Conservation (phyloP, 2,113 vertebrate genomes). For the Cyanoramphus novaezelandiae region DNA sequence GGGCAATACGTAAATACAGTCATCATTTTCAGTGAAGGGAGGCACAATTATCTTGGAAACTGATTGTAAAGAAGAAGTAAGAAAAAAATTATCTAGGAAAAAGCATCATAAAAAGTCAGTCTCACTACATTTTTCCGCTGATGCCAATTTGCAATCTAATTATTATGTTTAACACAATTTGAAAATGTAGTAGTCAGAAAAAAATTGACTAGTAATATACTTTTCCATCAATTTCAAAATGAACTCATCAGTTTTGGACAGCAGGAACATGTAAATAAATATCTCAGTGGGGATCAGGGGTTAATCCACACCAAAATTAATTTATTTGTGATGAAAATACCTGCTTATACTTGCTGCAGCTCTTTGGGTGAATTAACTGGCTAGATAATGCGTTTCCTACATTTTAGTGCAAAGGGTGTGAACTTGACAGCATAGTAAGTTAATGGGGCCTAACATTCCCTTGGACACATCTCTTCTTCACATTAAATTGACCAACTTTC, state of each 20-base stretch:
- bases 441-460: slow-evolving; percentile 33
- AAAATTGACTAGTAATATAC: background rate
- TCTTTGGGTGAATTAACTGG: slow-evolving; percentile 37
- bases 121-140: slow-evolving; percentile 45
- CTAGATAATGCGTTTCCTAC: slow-evolving; percentile 50
- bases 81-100: slow-evolving; percentile 19
- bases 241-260: background rate
- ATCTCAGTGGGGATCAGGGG: background rate
- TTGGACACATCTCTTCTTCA: background rate
- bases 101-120: slow-evolving; percentile 50
- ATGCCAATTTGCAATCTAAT: slow-evolving; percentile 59
- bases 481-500: background rate
- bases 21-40: slow-evolving; percentile 77
- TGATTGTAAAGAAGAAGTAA: slow-evolving; percentile 65
- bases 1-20: slow-evolving; percentile 79
- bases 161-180: slow-evolving; percentile 58
- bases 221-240: slow-evolving; percentile 41
- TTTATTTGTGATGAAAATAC: background rate
- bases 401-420: slow-evolving; percentile 24
- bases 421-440: slow-evolving; percentile 37
- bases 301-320: background rate
- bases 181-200: slow-evolving; percentile 25
- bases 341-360: background rate
- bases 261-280: background rate
- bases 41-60: slow-evolving; percentile 77